These are phyloP conservation scores for Dasyprocta punctata DNA, from an alignment of 2,113 vertebrate genomes.

Conservation along the genomic window DNA sequence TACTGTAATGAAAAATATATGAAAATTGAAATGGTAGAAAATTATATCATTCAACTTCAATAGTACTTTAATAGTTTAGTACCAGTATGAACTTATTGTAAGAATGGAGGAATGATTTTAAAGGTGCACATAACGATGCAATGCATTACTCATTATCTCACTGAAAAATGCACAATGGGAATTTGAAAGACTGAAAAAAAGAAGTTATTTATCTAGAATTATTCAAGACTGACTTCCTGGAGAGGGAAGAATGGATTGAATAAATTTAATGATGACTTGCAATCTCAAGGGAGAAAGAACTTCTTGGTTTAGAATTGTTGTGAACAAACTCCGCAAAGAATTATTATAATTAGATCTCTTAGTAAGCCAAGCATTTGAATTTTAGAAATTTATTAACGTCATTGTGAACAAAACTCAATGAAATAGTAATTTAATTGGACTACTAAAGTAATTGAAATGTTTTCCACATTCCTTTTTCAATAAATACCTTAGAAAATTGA, in stretches of 20 bases:
- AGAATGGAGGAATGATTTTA: not conserved
- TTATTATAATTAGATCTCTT: not conserved
- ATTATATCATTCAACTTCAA: not conserved
- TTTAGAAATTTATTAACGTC: not conserved
- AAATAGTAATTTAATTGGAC: not conserved
- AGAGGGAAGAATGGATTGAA: not conserved
- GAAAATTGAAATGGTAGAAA: not conserved
- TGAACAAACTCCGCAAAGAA: not conserved
- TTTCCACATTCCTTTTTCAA: not conserved
- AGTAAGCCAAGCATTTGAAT: not conserved
- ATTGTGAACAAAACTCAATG: not conserved
- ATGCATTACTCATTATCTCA: not conserved
- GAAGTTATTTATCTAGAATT: not conserved
- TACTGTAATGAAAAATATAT: not conserved
- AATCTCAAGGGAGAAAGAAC: not conserved
- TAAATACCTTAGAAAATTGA: not conserved
- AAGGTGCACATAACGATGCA: conserved; percentile 2
- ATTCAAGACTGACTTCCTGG: not conserved
- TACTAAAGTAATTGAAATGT: not conserved
- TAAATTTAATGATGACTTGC: not conserved
- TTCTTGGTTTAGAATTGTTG: not conserved
- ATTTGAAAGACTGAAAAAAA: conserved; percentile 15
- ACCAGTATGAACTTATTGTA: not conserved
- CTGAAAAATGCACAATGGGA: not conserved
- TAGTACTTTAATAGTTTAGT: not conserved